These are phyloP conservation scores for Apaloderma vittatum DNA, from an alignment of 2,113 vertebrate species.

Conservation along the genomic window DNA sequence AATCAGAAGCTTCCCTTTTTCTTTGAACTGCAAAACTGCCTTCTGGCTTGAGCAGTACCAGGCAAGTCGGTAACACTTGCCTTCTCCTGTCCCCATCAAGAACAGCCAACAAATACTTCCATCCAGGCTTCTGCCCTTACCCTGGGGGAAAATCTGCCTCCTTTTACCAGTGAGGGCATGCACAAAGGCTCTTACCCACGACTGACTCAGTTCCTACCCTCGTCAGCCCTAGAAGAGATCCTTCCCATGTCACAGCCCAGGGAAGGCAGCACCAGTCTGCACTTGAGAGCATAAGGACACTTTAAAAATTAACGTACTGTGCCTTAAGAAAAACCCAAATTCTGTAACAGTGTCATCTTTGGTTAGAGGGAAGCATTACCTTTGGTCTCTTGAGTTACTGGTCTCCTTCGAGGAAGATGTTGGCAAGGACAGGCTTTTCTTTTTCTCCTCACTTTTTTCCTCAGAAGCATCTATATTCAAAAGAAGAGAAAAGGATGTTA, in stretches of 20 bases:
- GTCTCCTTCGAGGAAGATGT: slow-evolving; percentile 85
- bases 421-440: slow-evolving; percentile 80
- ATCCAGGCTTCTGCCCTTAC: not conserved
- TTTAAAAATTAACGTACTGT: not conserved
- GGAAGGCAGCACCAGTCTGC: not conserved
- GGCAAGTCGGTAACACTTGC: not conserved
- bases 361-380: slow-evolving; percentile 76
- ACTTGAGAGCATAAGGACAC: not conserved
- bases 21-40: not conserved
- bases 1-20: not conserved
- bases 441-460: slow-evolving; percentile 86
- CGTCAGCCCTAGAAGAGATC: not conserved
- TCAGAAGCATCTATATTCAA: slow-evolving; percentile 82
- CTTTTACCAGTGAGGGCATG: not conserved
- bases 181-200: not conserved
- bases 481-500: not conserved
- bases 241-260: not conserved
- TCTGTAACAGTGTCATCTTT: not conserved
- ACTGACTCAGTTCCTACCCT: not conserved
- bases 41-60: not conserved
- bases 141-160: not conserved
- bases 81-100: not conserved
- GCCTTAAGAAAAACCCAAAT: not conserved
- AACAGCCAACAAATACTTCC: not conserved
- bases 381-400: slow-evolving; percentile 82